phyloP scores from a whole-genome alignment of 2,797 vertebrate genomes.

The Scleropages formosus region DNA sequence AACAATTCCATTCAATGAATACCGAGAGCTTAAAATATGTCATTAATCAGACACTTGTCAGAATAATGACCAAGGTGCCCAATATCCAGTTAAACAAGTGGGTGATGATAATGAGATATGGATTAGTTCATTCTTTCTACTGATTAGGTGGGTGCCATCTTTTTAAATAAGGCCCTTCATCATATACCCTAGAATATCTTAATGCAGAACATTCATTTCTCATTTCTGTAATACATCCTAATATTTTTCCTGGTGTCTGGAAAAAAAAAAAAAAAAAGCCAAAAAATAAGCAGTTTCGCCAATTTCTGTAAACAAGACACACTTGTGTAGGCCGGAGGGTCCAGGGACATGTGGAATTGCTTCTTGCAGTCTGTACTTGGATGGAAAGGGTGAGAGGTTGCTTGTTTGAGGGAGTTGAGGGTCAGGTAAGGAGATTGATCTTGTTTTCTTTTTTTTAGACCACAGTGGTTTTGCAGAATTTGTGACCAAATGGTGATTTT shows the following conservation, averaged over 20 bases:
- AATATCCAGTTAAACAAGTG: slow-evolving; percentile 34
- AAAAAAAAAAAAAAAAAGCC: neutral
- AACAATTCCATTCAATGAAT: slow-evolving; percentile 32
- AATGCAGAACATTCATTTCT: neutral
- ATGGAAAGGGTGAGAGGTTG: too few species aligned
- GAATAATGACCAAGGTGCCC: slow-evolving; percentile 30
- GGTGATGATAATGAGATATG: slow-evolving; percentile 24
- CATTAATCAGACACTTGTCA: slow-evolving; percentile 35
- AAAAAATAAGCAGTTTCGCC: neutral
- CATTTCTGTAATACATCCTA: neutral
- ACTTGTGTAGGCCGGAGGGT: neutral
- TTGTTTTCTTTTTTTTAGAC: too few species aligned
- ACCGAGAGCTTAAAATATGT: slow-evolving; percentile 17
- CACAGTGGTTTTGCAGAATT: too few species aligned
- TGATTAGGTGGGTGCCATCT: slow-evolving; percentile 22
- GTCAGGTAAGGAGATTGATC: too few species aligned
- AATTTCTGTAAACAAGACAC: neutral
- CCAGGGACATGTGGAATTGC: too few species aligned
- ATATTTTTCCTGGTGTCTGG: neutral
- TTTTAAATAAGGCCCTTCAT: neutral
- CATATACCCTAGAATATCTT: neutral
- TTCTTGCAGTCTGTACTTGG: too few species aligned
- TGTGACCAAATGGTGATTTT: too few species aligned
- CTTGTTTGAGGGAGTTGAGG: too few species aligned
- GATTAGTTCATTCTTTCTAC: slow-evolving; percentile 5